These are phyloP conservation scores for Pharmacophagus antenor DNA, from an alignment of 2,888 invertebrate genomes.

Conservation along the genomic window DNA sequence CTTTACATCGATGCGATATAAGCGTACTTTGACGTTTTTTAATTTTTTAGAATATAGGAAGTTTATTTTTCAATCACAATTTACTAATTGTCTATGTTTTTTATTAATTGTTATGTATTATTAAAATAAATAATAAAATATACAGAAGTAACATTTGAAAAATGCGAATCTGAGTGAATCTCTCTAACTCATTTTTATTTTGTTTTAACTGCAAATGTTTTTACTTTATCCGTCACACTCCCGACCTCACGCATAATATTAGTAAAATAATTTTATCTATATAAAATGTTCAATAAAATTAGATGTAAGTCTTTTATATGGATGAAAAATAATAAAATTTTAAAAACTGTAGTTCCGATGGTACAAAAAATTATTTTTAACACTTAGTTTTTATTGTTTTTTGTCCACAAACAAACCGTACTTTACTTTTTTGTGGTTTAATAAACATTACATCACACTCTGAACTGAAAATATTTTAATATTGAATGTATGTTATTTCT, in stretches of 20 bases:
- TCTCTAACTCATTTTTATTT: conserved; percentile 16
- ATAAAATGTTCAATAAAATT: neutral
- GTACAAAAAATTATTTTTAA: neutral
- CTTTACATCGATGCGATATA: too few species aligned
- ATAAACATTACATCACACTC: neutral
- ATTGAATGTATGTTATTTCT: neutral
- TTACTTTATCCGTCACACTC: too few species aligned
- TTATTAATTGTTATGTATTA: too few species aligned
- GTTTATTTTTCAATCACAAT: too few species aligned
- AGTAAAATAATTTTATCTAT: neutral
- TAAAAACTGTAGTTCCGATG: neutral
- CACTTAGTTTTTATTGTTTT: neutral
- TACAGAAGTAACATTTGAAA: neutral
- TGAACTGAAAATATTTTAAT: neutral
- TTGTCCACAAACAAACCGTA: neutral
- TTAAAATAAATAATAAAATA: too few species aligned
- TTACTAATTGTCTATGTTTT: too few species aligned
- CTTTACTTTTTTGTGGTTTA: too few species aligned
- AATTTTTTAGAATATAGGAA: too few species aligned
- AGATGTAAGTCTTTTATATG: neutral
- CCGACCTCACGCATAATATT: neutral
- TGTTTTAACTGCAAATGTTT: too few species aligned
- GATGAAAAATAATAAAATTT: neutral
- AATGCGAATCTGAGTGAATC: conserved; percentile 19
- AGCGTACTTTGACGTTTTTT: too few species aligned